These are phyloP conservation scores for Arion vulgaris DNA, from an alignment of 1,140 invertebrate genomes.

Conservation along the genomic window DNA sequence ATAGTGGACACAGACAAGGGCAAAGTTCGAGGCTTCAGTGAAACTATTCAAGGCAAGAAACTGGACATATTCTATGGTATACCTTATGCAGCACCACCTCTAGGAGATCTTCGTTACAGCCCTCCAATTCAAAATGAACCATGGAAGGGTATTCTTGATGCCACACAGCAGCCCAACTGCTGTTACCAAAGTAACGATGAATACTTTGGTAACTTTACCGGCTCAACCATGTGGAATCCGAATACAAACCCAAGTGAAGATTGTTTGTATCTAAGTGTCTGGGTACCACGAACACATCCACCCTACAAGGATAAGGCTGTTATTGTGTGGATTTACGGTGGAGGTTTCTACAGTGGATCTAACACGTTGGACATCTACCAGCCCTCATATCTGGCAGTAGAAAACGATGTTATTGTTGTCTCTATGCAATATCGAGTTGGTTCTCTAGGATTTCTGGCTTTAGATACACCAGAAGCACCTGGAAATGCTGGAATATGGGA, in stretches of 20 bases:
- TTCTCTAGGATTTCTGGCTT: constrained; percentile 90
- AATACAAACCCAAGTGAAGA: constrained; percentile 94
- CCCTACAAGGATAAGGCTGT: constrained; percentile 83
- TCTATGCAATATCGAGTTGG: constrained; percentile 96
- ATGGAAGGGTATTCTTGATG: constrained; percentile 83
- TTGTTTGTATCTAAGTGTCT: constrained; percentile 96
- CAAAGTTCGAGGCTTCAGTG: constrained; percentile 50
- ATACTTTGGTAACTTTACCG: constrained; percentile 91
- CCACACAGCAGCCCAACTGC: constrained; percentile 87
- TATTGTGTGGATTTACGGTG: constrained; percentile 97
- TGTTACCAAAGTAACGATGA: constrained; percentile 93
- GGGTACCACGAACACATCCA: constrained; percentile 78
- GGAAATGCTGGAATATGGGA: constrained; percentile 97
- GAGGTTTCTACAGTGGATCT: constrained; percentile 94
- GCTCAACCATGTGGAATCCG: constrained; percentile 97
- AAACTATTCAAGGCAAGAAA: constrained; percentile 77
- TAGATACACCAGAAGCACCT: constrained; percentile 90
- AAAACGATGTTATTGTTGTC: constrained; percentile 87
- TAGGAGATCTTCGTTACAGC: constrained; percentile 89
- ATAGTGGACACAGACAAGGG: constrained; percentile 62
- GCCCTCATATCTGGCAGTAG: constrained; percentile 84
- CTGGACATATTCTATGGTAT: constrained; percentile 93
- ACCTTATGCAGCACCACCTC: constrained; percentile 93
- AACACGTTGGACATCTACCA: constrained; percentile 96
- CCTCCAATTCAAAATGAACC: constrained; percentile 84